Evolutionary conservation across 2,113 vertebrate genomes (phyloP).

Genomic region (Tursiops truncatus): DNA sequence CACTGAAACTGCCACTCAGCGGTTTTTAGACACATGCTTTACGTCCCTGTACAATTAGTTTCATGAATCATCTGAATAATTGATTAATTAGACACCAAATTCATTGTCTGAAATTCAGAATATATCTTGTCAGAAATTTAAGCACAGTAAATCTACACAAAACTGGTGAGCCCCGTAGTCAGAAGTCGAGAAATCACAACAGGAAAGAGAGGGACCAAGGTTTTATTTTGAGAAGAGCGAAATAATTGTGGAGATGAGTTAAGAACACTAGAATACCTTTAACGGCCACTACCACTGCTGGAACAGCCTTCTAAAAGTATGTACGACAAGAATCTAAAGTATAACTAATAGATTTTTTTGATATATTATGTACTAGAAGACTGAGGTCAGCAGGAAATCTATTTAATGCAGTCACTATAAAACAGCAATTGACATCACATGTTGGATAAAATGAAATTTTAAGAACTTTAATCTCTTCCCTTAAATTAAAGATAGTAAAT

Average conservation of each 20-base stretch:
- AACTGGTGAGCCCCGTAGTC: background rate
- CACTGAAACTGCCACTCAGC: background rate
- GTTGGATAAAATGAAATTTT: constrained; percentile 46
- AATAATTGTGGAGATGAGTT: background rate
- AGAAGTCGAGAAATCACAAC: background rate
- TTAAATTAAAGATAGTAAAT: constrained; percentile 69
- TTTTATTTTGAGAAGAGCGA: constrained; percentile 9
- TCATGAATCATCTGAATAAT: background rate
- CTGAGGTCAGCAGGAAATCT: constrained; percentile 69
- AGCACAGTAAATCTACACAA: background rate
- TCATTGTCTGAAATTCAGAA: background rate
- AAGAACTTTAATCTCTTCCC: constrained; percentile 48
- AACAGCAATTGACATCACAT: constrained; percentile 73
- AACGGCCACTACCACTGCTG: background rate
- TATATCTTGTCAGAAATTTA: background rate
- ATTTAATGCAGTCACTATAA: constrained; percentile 73
- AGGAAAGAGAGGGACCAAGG: background rate
- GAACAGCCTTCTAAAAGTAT: constrained; percentile 61
- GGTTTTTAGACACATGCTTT: background rate
- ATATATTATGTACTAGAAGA: constrained; percentile 57
- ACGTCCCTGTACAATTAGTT: background rate
- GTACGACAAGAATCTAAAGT: constrained; percentile 61
- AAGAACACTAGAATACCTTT: constrained; percentile 7
- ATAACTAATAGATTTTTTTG: constrained; percentile 70
- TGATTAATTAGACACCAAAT: background rate